Base-by-base conservation (phyloP, 2,113 vertebrate species). In the Psittacus erithacus region DNA sequence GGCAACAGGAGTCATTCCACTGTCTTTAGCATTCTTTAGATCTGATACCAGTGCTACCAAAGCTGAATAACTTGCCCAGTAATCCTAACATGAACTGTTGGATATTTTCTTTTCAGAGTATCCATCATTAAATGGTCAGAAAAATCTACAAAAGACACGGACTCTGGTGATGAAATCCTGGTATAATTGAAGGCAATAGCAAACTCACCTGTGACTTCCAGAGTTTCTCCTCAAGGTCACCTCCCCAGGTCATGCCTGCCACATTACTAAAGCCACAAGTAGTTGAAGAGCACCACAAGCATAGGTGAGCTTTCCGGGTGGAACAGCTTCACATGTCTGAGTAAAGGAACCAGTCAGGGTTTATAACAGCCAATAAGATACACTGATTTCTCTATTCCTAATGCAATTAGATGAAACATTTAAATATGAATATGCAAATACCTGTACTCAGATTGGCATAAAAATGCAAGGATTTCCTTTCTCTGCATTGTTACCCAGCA, bases 401-500 rank as follows among this genome's bases (percentile, higher is more conserved):
- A 68, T 65, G 53, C 81, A 88, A 80, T 70, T 63, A 35, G 20
- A 28, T 69, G 46, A 70, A 92, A 79, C 60, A 92, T 63, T 92
- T 84, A 38, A 67, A 80, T 43, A 90, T 28, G 43, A 82, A 70
- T 41, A 86, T 28, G 38, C 53, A 90, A 85, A 88, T 88, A 77
- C 31, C 38, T 90, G 28, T 80, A 73, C 31, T 59, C 49, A 53
- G 27, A 62, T 13, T 62, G n/a, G 50, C 19, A 77, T 63, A 82
- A 85, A 93, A 91, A 73, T 47, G 53, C 53, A 70, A 29, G n/a
- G 27, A 88, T 78, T 78, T 90, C 60, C 43, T 90, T 71, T 69
- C 63, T 44, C 38, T 80, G 63, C 76, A 83, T 39, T 64, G 83
- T 85, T 81, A 86, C 64, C 65, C 88, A 96, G 88, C 82, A 97